Base-by-base conservation (phyloP, 2,797 vertebrate species). In the Scarus forsteni region DNA sequence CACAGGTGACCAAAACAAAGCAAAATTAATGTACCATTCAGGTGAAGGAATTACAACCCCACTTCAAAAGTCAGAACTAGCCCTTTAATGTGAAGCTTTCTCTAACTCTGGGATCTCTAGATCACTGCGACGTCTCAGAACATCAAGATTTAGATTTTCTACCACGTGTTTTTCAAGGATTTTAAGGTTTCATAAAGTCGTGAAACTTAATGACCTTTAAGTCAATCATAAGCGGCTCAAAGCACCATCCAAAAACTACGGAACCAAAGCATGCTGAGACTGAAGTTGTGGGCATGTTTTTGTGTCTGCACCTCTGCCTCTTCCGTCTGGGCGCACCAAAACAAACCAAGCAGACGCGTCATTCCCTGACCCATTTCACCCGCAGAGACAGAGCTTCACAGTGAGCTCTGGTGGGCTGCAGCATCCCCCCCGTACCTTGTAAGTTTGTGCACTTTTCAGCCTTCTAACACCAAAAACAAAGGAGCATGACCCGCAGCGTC, bases 341-440 rank as follows among this genome's bases (percentile, higher is more conserved):
- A 81, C 65, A 70, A 75, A 50, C 42, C 66, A 7, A 53, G 0
- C 73, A 68, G 51, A 60, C 59, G 66, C 73, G 52, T 74, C 70
- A 35, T 5, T 39, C 44, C 45, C 46, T 66, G 70, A 77, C 75
- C 75, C 75, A 78, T 67, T 74, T 74, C 49, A 57, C 51, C 53
- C 49, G 53, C 48, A 50, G 18, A 36, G n/a, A 13, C 45, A 0
- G 8, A n/a, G 54, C 48, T 7, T 58, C 46, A 53, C 70, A 35
- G 18, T 15, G 42, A 52, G 35, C 69, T 27, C 40, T 1, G 43
- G 45, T 3, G 27, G 6, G 45, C 63, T 8, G 64, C 53, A 45
- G 16, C 66, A 43, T 6, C 7, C 48, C 45, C 27, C 27, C 27
- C 27, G 8, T 7, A 34, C 48, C 73, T 16, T 57, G 34, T 5